Base-by-base conservation (phyloP, 2,888 invertebrate genomes). In the Drosophila lutescens region DNA sequence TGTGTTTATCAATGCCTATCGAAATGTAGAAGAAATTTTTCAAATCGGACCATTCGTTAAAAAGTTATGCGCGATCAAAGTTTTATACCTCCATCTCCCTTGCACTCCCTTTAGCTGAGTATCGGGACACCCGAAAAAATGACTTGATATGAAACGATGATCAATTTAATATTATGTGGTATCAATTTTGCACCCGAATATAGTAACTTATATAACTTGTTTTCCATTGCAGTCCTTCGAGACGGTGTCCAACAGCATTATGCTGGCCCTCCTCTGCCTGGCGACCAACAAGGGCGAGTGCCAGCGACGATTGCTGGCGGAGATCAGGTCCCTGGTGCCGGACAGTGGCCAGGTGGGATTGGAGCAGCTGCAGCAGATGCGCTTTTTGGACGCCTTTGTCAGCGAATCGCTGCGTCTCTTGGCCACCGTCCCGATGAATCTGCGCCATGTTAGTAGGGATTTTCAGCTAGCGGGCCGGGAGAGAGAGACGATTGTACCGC, bases 371-470 rank as follows among this genome's bases (percentile, higher is more conserved):
- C 86, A 89, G 61, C 84, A 90, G 66, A 67, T 92, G 80, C 88
- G 86, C 36, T 92, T 91, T 40, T 74, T 91, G 71, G 91, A 92
- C 34, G 89, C 90, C 62, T 89, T 92, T 57, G 81, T 92, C 47
- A 90, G 91, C 47, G 91, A 92, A 73, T 80, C 91, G 13, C 66
- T 92, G 67, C 91, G 92, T 4, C 68, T 92, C 63, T 74, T 91
- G 61, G 88, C 91, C 34, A 89, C 91, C 7, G 90, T 91, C 23
- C 91, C 91, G 2, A 90, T 91, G 86, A 91, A 91, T 71, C 66
- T 91, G 75, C 88, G 91, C 26, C 81, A 89, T 59, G 91, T 90
- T 23, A 90, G 90, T 38, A 77, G 85, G 4, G 91, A 91, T 63
- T 91, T 91, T 67, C 80, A 79, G 65, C 56, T 91, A 68, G 65